phyloP scores from a whole-genome alignment of 2,113 vertebrate genomes.

The Sterrhoptilus dennistouni region DNA sequence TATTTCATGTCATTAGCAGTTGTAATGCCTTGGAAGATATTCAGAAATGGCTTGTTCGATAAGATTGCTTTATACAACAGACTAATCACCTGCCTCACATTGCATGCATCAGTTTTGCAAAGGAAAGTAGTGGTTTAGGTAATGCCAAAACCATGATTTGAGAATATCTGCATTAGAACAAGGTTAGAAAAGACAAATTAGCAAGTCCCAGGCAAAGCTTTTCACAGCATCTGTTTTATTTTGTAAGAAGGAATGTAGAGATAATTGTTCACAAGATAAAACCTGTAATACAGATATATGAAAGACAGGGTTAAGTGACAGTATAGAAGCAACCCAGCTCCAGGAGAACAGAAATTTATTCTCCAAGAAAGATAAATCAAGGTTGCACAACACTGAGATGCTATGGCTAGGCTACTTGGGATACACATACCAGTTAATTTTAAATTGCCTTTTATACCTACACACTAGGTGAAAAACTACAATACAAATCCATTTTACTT shows the following conservation, averaged over 20 bases:
- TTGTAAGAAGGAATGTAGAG: neutral
- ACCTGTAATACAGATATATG: neutral
- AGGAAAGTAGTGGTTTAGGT: neutral
- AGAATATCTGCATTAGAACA: neutral
- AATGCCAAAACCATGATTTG: neutral
- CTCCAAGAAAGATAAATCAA: neutral
- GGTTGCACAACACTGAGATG: neutral
- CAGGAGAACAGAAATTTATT: neutral
- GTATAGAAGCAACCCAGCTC: neutral
- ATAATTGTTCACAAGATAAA: neutral
- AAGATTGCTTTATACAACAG: neutral
- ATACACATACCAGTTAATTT: neutral
- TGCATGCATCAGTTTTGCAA: neutral
- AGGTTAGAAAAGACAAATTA: neutral
- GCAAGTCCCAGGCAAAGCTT: neutral
- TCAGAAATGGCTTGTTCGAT: neutral
- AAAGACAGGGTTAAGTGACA: neutral
- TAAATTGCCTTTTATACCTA: neutral
- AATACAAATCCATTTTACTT: neutral
- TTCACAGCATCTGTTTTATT: neutral
- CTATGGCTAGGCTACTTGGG: neutral
- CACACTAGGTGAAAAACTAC: neutral
- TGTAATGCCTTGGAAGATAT: neutral
- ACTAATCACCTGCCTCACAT: neutral
- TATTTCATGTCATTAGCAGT: neutral